A percentile compares a stretch with the other conserved stretches of the same genome.
Evolutionary conservation across 2,888 invertebrate species (phyloP).

Genomic region (Agriopis aurantiaria): DNA sequence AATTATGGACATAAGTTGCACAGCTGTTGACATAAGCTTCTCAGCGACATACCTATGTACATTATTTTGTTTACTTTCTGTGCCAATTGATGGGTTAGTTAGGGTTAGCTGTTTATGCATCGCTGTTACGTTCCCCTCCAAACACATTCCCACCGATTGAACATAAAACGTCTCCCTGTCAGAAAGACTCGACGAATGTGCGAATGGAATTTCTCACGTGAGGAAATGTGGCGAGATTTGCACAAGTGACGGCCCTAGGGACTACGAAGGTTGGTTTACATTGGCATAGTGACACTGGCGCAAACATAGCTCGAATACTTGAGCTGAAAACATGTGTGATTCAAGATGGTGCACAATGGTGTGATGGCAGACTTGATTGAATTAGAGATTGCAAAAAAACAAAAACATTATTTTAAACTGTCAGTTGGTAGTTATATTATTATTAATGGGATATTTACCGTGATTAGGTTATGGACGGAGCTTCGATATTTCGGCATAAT

Average conservation of each 20-base stretch:
- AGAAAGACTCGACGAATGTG: slow-evolving; percentile 61
- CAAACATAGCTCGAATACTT: slow-evolving; percentile 22
- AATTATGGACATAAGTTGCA: too few relatives aligned
- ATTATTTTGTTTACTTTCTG: slow-evolving; percentile 22
- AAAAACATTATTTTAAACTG: neutral
- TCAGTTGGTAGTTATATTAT: too few relatives aligned
- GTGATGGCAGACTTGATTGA: neutral
- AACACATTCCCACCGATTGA: slow-evolving; percentile 64
- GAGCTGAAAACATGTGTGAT: slow-evolving; percentile 1
- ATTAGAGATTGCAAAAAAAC: neutral
- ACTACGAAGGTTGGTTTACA: slow-evolving; percentile 32
- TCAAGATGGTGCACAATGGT: neutral
- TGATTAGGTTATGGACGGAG: too few relatives aligned
- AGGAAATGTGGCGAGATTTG: slow-evolving; percentile 66
- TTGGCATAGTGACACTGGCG: slow-evolving; percentile 27
- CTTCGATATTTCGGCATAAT: too few relatives aligned
- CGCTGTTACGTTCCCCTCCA: slow-evolving; percentile 56
- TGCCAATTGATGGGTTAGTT: slow-evolving; percentile 39
- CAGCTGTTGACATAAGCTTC: neutral
- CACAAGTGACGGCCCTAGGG: slow-evolving; percentile 62
- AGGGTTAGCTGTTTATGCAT: slow-evolving; percentile 54
- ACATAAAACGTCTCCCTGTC: slow-evolving; percentile 67
- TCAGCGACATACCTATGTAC: neutral
- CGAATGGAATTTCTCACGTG: slow-evolving; percentile 62
- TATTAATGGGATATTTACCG: too few relatives aligned